phyloP scores from a whole-genome alignment of 30 jellyfish, hydroid and myxozoan genomes.

The Sanderia malayensis region DNA sequence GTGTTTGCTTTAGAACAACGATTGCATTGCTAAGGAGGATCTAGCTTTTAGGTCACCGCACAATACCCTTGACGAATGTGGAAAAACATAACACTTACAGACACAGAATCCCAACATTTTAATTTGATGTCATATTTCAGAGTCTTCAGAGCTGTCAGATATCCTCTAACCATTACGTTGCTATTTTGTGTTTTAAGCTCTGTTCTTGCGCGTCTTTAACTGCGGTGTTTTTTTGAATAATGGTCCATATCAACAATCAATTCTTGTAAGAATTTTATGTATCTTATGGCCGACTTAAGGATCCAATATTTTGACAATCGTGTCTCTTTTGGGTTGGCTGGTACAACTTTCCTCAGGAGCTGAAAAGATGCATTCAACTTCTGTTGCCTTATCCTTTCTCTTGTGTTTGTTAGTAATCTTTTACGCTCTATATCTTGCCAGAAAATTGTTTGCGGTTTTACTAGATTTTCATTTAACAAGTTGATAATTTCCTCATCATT shows the following conservation, averaged over 20 bases:
- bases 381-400: constrained; percentile 47
- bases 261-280: constrained; percentile 36
- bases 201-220: too few relatives aligned
- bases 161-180: neutral
- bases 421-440: constrained; percentile 21
- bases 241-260: constrained; percentile 19
- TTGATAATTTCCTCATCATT: too few relatives aligned
- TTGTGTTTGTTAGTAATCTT: constrained; percentile 33
- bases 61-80: too few relatives aligned
- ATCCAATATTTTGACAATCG: constrained; percentile 42
- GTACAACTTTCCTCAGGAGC: constrained; percentile 26
- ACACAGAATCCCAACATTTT: neutral
- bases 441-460: too few relatives aligned
- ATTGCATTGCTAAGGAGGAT: too few relatives aligned
- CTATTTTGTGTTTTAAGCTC: too few relatives aligned
- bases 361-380: constrained; percentile 48
- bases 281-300: constrained; percentile 43
- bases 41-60: too few relatives aligned
- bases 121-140: neutral
- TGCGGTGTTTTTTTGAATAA: too few relatives aligned
- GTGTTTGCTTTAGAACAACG: too few relatives aligned
- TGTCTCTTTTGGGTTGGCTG: constrained; percentile 40
- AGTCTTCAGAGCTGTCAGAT: neutral
- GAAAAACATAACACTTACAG: neutral
- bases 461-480: too few relatives aligned